Conservation (phyloP, 1,140 invertebrate genomes). For the Oreohelix idahoensis region DNA sequence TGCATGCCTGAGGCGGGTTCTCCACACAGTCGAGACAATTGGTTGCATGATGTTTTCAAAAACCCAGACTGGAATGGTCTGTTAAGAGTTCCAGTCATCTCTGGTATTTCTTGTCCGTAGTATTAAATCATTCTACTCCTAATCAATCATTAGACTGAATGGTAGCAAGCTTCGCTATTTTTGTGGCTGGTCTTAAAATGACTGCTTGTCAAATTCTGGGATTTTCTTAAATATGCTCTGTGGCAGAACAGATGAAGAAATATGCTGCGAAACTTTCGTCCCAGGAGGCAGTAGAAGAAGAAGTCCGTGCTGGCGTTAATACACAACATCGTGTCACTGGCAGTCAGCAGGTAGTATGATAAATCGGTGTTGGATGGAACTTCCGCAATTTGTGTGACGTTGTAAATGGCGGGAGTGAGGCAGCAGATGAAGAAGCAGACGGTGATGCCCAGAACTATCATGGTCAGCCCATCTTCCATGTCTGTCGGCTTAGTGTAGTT, state of each 20-base stretch:
- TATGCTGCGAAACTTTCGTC: slow-evolving; percentile 92
- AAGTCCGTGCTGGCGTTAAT: slow-evolving; percentile 81
- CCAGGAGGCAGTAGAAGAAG: slow-evolving; percentile 88
- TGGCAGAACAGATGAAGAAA: slow-evolving; percentile 87
- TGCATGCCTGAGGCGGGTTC: too few relatives aligned
- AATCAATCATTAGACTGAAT: slow-evolving; percentile 10
- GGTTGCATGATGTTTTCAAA: too few relatives aligned
- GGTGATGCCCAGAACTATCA: slow-evolving; percentile 49
- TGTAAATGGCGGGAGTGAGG: slow-evolving; percentile 45
- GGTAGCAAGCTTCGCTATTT: slow-evolving; percentile 8
- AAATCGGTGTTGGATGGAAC: not conserved
- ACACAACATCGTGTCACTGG: slow-evolving; percentile 81
- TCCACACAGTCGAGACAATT: too few relatives aligned
- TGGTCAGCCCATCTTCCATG: slow-evolving; percentile 38
- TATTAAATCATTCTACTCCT: too few relatives aligned
- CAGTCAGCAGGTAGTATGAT: slow-evolving; percentile 76
- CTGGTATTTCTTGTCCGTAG: too few relatives aligned
- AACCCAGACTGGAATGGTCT: too few relatives aligned
- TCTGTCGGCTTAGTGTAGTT: slow-evolving; percentile 17
- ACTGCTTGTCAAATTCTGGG: not conserved
- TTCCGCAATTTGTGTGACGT: slow-evolving; percentile 36
- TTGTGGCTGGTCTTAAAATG: not conserved
- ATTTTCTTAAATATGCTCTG: slow-evolving; percentile 4
- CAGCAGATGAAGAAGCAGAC: slow-evolving; percentile 49
- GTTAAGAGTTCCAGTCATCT: too few relatives aligned